Evolutionary conservation across 2,113 vertebrate species (phyloP), one percentile per base, ranked within the genome.

Genomic region (Pogonocichla stellata): DNA sequence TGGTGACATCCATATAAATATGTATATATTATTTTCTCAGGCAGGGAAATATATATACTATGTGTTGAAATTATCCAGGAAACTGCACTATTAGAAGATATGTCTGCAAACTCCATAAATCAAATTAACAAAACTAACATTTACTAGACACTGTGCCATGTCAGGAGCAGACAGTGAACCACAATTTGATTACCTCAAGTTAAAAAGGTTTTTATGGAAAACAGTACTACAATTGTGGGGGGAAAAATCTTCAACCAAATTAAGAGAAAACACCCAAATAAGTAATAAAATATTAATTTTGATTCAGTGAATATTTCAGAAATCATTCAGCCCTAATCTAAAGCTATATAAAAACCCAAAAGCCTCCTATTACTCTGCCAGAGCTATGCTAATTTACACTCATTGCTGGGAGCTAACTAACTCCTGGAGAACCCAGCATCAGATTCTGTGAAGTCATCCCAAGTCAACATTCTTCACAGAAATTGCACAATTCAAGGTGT

Each of bases 191-290:
- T 79, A 64, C 8, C 10, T 40, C 7, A 33, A 50, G 9, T 34
- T 80, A 34, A 88, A 91, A 91, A 47, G 40, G 0, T 9, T 80
- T 38, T 67, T 67, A 51, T 31, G 15, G 17, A 65, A 88, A 89
- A 22, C 10, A 65, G 9, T 60, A 3, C 14, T 45, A 45, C 3
- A 45, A 2, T 15, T 57, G 7, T 25, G 33, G 4, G 9, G 33
- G 2, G 0, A 4, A 34, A 50, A 15, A 40, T n/a, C 19, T 28
- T n/a, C 2, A 5, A 57, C 2, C 36, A 53, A 42, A 66, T 53
- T 29, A 91, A 81, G 9, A 83, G 40, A 77, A 93, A 81, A 12
- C 26, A 48, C 25, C 5, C 7, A 18, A 26, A n/a, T 36, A 12
- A 45, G 3, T 56, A 71, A 58, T 38, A 74, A 67, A 87, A 81